These are phyloP conservation scores for Chionoecetes opilio DNA, from an alignment of 1,140 invertebrate species.

Conservation along the genomic window DNA sequence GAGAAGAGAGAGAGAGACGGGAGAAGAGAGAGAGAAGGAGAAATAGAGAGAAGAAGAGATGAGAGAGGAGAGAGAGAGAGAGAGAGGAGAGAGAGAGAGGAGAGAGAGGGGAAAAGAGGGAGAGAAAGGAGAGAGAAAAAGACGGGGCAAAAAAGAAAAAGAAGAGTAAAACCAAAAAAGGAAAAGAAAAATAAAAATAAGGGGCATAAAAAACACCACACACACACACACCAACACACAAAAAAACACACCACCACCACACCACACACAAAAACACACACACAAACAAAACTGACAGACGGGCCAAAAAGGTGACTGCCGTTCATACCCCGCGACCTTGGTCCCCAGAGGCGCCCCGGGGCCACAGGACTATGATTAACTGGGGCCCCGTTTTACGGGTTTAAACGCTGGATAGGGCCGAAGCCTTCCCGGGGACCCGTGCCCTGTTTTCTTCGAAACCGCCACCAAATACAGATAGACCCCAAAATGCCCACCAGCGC, in stretches of 20 bases:
- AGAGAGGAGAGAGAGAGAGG: too few relatives aligned
- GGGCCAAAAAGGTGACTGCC: background rate
- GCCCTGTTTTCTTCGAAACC: background rate
- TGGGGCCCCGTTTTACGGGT: background rate
- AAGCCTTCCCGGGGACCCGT: background rate
- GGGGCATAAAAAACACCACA: background rate
- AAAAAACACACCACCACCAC: too few relatives aligned
- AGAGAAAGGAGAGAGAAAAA: too few relatives aligned
- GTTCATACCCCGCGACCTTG: background rate
- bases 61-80: too few relatives aligned
- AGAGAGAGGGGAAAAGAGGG: too few relatives aligned
- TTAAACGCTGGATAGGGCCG: conserved; percentile 18
- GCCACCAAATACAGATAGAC: conserved; percentile 58
- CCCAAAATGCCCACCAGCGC: conserved; percentile 45
- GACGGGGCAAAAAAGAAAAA: too few relatives aligned
- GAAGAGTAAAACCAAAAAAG: too few relatives aligned
- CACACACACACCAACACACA: conserved; percentile 4
- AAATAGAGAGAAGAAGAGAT: too few relatives aligned
- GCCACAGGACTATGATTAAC: background rate
- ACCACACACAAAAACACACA: too few relatives aligned
- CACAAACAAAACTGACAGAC: background rate
- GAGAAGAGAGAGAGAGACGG: too few relatives aligned
- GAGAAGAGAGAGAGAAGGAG: too few relatives aligned
- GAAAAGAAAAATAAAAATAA: too few relatives aligned
- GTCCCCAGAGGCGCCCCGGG: background rate